These are phyloP conservation scores for Mus caroli DNA, from an alignment of 2,797 vertebrate genomes.

Conservation along the genomic window DNA sequence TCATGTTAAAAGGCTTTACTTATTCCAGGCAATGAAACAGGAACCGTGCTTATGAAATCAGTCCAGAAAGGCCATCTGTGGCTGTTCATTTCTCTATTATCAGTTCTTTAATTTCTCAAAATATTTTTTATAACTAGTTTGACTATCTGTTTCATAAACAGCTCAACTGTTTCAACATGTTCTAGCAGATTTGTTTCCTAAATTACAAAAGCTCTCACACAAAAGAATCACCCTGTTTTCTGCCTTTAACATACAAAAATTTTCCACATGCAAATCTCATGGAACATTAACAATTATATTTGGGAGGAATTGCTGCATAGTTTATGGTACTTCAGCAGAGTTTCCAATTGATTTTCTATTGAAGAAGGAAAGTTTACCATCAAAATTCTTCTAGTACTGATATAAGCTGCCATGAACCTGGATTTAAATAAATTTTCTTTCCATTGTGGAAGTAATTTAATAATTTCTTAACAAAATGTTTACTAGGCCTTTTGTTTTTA, in stretches of 20 bases:
- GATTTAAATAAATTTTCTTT: not conserved
- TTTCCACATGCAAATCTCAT: not conserved
- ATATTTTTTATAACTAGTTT: conserved; percentile 64
- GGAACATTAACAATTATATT: not conserved
- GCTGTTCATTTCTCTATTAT: conserved; percentile 58
- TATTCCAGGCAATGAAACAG: conserved; percentile 32
- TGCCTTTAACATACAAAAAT: not conserved
- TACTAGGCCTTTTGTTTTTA: not conserved
- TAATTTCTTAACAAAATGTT: not conserved
- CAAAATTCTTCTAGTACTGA: not conserved
- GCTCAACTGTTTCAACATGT: conserved; percentile 53
- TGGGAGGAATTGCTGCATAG: not conserved
- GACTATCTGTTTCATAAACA: conserved; percentile 50
- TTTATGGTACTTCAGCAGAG: not conserved
- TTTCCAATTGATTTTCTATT: no score
- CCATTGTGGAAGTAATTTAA: not conserved
- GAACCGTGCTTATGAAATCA: conserved; percentile 53
- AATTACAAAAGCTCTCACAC: not conserved
- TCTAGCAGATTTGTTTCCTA: not conserved
- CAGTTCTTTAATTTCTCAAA: conserved; percentile 76
- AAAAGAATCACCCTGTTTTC: not conserved
- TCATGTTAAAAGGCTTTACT: conserved; percentile 45
- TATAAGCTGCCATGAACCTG: not conserved
- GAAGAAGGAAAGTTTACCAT: not conserved
- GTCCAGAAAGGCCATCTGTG: conserved; percentile 63